Base-by-base conservation (phyloP, 2,113 vertebrate genomes). In the Pelmatolapia mariae region DNA sequence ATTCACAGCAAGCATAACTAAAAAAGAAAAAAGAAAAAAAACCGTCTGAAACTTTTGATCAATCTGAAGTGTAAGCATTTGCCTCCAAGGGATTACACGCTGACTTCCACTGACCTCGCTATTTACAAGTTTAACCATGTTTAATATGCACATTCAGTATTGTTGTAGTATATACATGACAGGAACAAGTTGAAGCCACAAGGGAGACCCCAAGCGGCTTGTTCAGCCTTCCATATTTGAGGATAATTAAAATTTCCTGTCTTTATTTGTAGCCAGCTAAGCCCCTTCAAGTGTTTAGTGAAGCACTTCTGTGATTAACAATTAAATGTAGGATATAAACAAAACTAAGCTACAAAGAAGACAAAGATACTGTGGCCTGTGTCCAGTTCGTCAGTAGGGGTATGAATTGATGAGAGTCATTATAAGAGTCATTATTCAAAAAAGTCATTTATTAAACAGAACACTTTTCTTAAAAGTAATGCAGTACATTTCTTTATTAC, bases 271-370 rank as follows among this genome's bases (percentile, higher is more conserved):
- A 66, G 31, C 31, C 61, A 66, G 61, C 18, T 36, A 66, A 38
- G 31, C 18, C 31, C 61, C 31, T 38, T 66, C 18, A 66, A 38
- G 61, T n/a, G 18, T 66, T 66, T 38, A 38, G 61, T 36, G 61
- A 66, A 10, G 31, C 31, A 38, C 61, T 38, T 38, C 61, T n/a
- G 9, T 36, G 61, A n/a, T 66, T 66, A 66, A 66, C 61, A 66
- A 66, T 38, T 66, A 38, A 66, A 66, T 66, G 31, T 66, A 66
- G 7, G 31, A 66, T 5, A 66, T 66, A 66, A 66, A 66, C 31
- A 66, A 66, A 38, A 66, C 61, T 66, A 66, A n/a, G 61, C 18
- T 66, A n/a, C 61, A 66, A 66, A 66, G 31, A 66, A 66, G 31
- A 66, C 61, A 38, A 66, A 36, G 61, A 36, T 36, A 66, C 11